A percentile compares a stretch with the other conserved stretches of the same genome.
Conservation (phyloP, 2,797 vertebrate species). For the Pangasius sanitwongsei region DNA sequence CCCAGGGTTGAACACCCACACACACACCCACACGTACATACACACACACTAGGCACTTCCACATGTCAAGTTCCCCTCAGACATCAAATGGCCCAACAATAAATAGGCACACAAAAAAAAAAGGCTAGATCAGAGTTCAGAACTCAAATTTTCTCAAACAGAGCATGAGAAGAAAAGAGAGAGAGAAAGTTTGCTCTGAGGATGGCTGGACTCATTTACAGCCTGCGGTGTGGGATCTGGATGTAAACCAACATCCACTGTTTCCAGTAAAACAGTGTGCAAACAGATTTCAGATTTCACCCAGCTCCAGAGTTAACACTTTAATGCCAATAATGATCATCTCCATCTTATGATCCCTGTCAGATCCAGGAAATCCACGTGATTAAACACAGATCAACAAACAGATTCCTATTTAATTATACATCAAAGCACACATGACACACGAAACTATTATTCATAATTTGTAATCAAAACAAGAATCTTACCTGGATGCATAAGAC, state of each 20-base stretch:
- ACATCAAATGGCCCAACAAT: background rate
- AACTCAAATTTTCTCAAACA: background rate
- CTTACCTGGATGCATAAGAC: slow-evolving; percentile 74
- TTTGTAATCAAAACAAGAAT: background rate
- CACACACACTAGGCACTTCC: slow-evolving; percentile 7
- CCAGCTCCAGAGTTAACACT: slow-evolving; percentile 14
- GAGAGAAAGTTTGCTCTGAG: slow-evolving; percentile 30
- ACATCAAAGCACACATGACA: background rate
- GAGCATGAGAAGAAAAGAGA: background rate
- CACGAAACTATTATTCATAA: background rate
- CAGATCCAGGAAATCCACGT: background rate
- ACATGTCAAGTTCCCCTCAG: slow-evolving; percentile 13
- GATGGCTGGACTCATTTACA: slow-evolving; percentile 42
- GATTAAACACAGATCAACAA: background rate
- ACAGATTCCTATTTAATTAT: background rate
- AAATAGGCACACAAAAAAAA: background rate
- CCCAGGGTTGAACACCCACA: background rate
- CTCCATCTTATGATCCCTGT: background rate
- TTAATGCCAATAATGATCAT: background rate
- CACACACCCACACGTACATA: background rate
- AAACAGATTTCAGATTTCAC: slow-evolving; percentile 29
- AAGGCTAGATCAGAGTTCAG: background rate
- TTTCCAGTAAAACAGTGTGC: slow-evolving; percentile 59
- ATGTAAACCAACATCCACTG: slow-evolving; percentile 59
- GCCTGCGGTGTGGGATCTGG: slow-evolving; percentile 35